Conservation (phyloP, 2,888 invertebrate species). For the Geophilus truncorum region DNA sequence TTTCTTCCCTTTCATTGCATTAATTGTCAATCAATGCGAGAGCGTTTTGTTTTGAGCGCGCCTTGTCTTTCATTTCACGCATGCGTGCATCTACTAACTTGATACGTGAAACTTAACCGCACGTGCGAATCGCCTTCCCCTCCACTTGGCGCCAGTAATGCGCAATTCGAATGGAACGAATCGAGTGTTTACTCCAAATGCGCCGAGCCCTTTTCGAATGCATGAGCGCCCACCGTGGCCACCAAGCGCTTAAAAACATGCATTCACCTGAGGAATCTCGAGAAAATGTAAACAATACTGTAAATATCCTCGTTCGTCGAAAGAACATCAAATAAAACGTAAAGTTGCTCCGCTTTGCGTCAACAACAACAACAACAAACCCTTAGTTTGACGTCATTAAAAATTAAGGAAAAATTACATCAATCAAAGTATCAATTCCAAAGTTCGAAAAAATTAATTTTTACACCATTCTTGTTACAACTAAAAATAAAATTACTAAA, state of each 20-base stretch:
- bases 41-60: neutral
- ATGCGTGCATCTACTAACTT: neutral
- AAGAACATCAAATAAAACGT: neutral
- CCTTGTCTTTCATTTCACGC: neutral
- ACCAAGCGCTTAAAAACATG: conserved; percentile 23
- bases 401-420: neutral
- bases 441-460: too few species aligned
- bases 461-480: too few species aligned
- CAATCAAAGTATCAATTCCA: too few species aligned
- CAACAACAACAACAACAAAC: neutral
- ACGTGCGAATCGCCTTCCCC: conserved; percentile 15
- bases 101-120: neutral
- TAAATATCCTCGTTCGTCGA: conserved; percentile 5
- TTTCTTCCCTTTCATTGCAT: neutral
- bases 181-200: conserved; percentile 28
- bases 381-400: neutral
- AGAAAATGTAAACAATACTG: neutral
- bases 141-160: conserved; percentile 25
- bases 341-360: neutral
- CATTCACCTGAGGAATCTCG: conserved; percentile 30
- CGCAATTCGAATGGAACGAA: conserved; percentile 19
- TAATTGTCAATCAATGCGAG: neutral
- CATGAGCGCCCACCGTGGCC: neutral
- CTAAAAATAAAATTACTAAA: too few species aligned
- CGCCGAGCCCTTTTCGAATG: neutral